These are phyloP conservation scores for Bradypus variegatus DNA, from an alignment of 2,797 vertebrate genomes.

Conservation along the genomic window DNA sequence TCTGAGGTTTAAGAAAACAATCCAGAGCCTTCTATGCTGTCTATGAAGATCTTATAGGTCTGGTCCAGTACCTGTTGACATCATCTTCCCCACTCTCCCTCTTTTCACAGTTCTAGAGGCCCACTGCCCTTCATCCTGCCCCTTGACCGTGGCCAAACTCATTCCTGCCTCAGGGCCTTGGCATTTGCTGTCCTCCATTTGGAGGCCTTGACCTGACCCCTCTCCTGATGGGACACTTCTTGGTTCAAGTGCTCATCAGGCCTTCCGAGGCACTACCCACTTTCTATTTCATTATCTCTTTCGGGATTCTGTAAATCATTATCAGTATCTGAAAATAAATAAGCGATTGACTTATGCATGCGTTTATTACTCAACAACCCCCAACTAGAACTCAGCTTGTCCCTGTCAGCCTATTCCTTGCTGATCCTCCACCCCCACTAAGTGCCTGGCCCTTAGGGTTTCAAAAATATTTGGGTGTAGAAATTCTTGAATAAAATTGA, in stretches of 20 bases:
- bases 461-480: neutral
- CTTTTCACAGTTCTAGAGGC: neutral
- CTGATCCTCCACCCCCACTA: no score
- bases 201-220: neutral
- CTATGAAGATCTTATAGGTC: rapidly evolving
- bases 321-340: neutral
- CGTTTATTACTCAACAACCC: neutral
- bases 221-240: neutral
- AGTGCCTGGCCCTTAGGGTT: neutral
- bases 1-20: neutral
- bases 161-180: neutral
- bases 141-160: neutral
- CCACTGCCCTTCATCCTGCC: neutral
- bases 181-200: neutral
- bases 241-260: neutral
- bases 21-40: neutral
- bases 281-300: neutral
- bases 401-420: neutral
- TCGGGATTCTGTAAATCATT: neutral
- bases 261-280: neutral
- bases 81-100: neutral
- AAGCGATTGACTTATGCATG: no score
- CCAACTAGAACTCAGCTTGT: no score
- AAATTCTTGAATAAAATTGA: neutral
- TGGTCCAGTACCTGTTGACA: neutral